Evolutionary conservation across 2,113 vertebrate species (phyloP).

Genomic region (Ammodytes dubius): DNA sequence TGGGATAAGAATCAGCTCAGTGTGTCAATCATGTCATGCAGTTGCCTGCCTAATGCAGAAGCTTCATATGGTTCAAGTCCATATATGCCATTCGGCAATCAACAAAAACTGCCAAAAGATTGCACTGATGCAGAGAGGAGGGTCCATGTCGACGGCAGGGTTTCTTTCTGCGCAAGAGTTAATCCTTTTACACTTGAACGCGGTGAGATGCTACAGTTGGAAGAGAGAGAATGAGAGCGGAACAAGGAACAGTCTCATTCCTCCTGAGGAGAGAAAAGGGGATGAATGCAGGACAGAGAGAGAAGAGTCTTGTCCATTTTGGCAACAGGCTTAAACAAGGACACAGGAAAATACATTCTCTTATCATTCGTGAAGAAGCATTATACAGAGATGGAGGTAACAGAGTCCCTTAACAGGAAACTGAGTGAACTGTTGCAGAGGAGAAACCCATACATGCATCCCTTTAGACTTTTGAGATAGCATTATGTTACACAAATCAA

Average conservation of each 20-base stretch:
- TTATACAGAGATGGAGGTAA: conserved; percentile 71
- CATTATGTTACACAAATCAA: conserved; percentile 73
- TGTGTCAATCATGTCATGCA: conserved; percentile 66
- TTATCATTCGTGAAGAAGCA: conserved; percentile 74
- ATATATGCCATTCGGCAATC: conserved; percentile 56
- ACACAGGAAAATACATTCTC: conserved; percentile 81
- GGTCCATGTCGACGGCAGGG: neutral
- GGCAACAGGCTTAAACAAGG: conserved; percentile 61
- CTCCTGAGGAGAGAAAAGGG: neutral
- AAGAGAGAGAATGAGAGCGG: conserved; percentile 1
- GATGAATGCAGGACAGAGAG: conserved; percentile 8
- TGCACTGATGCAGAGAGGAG: conserved; percentile 3
- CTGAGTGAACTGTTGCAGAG: conserved; percentile 57
- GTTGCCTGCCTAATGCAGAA: conserved; percentile 56
- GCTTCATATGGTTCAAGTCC: conserved; percentile 48
- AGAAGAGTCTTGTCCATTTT: conserved; percentile 41
- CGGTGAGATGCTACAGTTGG: conserved; percentile 67
- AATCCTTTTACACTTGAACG: conserved; percentile 5
- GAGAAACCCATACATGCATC: conserved; percentile 78
- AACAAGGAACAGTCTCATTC: conserved; percentile 60
- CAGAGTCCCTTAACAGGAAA: conserved; percentile 64
- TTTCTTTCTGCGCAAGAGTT: conserved; percentile 8
- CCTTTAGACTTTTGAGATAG: conserved; percentile 67
- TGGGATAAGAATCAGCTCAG: conserved; percentile 34
- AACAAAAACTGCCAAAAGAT: conserved; percentile 26